Evolutionary conservation across 1,140 invertebrate genomes (phyloP).

Genomic region (Hylyphantes graminicola): DNA sequence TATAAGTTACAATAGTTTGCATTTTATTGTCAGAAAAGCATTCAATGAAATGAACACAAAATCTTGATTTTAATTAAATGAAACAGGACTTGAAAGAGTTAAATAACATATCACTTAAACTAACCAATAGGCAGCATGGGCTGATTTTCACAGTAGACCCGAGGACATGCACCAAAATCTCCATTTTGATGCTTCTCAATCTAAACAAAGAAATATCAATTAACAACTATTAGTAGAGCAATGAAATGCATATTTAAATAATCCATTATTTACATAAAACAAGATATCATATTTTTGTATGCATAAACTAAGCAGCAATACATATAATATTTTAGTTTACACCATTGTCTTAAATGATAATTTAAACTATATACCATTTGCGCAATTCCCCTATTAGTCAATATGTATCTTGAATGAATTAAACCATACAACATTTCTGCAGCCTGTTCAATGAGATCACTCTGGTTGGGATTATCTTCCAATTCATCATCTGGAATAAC

Average conservation of each 20-base stretch:
- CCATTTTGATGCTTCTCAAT: slow-evolving; percentile 99
- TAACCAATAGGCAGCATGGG: slow-evolving; percentile 95
- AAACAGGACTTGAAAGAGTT: slow-evolving; percentile 70
- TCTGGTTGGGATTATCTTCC: slow-evolving; percentile 96
- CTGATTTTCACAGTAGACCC: slow-evolving; percentile 95
- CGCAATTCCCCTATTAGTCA: slow-evolving; percentile 98
- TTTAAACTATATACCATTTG: slow-evolving; percentile 79
- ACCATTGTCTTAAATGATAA: background rate
- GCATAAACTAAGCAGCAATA: too few species aligned
- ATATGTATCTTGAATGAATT: slow-evolving; percentile 98
- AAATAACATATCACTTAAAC: slow-evolving; percentile 56
- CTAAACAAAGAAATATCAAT: slow-evolving; percentile 66
- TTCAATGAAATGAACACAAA: background rate
- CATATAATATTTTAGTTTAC: too few species aligned
- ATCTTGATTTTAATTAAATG: slow-evolving; percentile 6
- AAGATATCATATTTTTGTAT: too few species aligned
- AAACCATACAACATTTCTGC: slow-evolving; percentile 99
- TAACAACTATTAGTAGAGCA: background rate
- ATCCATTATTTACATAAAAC: too few species aligned
- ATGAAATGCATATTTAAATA: too few species aligned
- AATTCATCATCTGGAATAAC: slow-evolving; percentile 74
- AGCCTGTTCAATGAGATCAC: slow-evolving; percentile 98
- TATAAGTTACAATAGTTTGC: background rate
- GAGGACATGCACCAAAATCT: slow-evolving; percentile 97
- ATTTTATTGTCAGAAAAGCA: background rate